These are phyloP conservation scores for Melinaea marsaeus DNA, from an alignment of 2,888 invertebrate species.

Conservation along the genomic window DNA sequence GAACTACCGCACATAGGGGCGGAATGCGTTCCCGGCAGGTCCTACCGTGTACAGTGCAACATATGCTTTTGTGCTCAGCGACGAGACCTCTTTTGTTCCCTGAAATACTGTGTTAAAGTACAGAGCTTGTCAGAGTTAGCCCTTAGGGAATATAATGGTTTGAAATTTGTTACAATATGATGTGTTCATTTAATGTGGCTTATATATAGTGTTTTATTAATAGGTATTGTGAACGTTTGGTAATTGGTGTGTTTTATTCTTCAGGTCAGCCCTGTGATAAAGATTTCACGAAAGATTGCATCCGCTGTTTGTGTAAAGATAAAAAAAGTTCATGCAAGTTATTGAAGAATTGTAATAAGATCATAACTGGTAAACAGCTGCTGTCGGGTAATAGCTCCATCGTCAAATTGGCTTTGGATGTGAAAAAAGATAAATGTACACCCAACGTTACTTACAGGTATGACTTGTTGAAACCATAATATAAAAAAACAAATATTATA, in stretches of 20 bases:
- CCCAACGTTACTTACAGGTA: conserved; percentile 51
- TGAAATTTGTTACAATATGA: conserved; percentile 13
- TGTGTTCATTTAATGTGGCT: neutral
- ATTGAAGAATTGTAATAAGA: conserved; percentile 12
- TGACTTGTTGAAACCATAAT: conserved; percentile 14
- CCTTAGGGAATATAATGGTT: conserved; percentile 48
- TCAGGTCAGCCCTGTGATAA: conserved; percentile 26
- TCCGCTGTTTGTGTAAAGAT: conserved; percentile 29
- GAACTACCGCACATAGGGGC: conserved; percentile 38
- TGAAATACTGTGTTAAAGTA: conserved; percentile 48
- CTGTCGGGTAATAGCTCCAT: conserved; percentile 8
- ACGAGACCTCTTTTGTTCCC: conserved; percentile 48
- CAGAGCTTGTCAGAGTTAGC: conserved; percentile 43
- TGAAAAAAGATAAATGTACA: conserved; percentile 40
- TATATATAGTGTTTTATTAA: neutral
- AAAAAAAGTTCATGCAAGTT: conserved; percentile 26
- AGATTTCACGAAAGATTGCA: conserved; percentile 21
- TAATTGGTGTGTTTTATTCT: neutral
- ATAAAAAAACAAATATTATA: neutral
- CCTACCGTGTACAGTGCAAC: conserved; percentile 57
- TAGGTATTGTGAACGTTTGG: neutral
- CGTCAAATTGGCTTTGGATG: conserved; percentile 32
- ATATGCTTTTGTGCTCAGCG: conserved; percentile 48
- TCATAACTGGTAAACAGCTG: conserved; percentile 14
- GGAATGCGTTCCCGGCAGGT: conserved; percentile 46